phyloP scores from a whole-genome alignment of 2,113 vertebrate species.

The Alaudala cheleensis region DNA sequence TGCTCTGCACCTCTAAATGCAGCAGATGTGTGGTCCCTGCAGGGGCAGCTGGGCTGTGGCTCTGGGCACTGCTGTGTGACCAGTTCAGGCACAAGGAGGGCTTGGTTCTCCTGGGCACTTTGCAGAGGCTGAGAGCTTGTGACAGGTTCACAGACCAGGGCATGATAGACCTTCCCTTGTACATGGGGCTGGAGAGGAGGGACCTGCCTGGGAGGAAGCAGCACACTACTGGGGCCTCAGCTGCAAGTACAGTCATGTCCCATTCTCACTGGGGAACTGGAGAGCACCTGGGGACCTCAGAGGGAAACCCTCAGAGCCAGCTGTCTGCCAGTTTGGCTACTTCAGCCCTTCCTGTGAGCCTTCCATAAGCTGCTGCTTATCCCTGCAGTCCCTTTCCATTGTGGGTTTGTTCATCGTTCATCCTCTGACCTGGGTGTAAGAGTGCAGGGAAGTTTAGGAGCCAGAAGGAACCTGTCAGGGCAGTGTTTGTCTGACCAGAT shows the following conservation, averaged over 20 bases:
- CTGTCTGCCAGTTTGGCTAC: neutral
- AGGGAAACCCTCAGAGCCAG: neutral
- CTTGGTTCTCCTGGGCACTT: neutral
- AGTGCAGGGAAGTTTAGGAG: neutral
- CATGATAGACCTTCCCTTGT: neutral
- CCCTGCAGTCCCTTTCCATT: neutral
- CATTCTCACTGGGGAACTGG: fast-evolving
- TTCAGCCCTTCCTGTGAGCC: neutral
- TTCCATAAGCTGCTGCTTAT: neutral
- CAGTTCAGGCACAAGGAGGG: neutral
- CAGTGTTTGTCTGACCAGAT: neutral
- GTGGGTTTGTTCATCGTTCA: neutral
- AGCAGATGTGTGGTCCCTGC: neutral
- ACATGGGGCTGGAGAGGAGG: neutral
- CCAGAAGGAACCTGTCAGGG: neutral
- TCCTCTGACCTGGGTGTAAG: neutral
- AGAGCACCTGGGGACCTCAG: neutral
- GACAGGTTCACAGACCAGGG: neutral
- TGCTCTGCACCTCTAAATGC: neutral
- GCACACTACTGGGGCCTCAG: neutral
- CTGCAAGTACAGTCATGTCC: neutral
- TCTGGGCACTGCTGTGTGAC: neutral
- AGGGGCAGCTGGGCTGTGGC: neutral
- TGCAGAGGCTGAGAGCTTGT: neutral
- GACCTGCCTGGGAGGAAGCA: neutral